Base-by-base conservation (phyloP, 2,888 invertebrate species). In the Melanchra persicariae region DNA sequence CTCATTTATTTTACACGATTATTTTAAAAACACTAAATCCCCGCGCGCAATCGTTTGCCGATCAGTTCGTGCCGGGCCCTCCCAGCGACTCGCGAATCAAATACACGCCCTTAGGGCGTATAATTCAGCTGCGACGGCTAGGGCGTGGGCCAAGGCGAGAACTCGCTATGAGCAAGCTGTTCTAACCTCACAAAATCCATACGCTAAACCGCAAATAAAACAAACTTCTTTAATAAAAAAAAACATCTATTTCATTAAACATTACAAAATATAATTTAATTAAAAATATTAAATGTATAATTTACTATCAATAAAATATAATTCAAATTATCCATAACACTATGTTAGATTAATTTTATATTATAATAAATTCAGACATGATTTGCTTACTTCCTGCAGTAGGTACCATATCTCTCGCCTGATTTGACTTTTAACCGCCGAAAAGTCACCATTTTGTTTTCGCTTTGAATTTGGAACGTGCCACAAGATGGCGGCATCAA, bases 391-490 rank as follows among this genome's bases (percentile, higher is more conserved):
- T 70, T 43, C 12, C 10, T 67, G 24, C 37, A 61, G 26, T 62
- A 30, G n/a, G n/a, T n/a, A 34, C 24, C 47, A 34, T 59, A n/a
- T 59, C 40, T 45, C n/a, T 24, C 7, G 57, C 49, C 64, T n/a
- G 54, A 76, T 70, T 70, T 54, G 19, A 70, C 19, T 17, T 22
- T 43, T 15, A 67, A 74, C 45, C 63, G 51, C 60, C 60, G n/a
- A 64, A 63, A 24, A 47, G 70, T 54, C 79, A 81, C 83, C 81
- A 85, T 85, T 68, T 84, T 85, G 79, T 71, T 51, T 57, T 81
- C 85, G 77, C 85, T 89, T 88, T 22, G 81, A 92, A 93, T 93
- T 94, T 93, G 47, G 89, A 89, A 79, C 67, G 37, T 62, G 63
- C 61, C 67, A 65, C 84, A 87, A 89, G 85, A 89, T 89, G 87